Conservation (phyloP, 1,140 invertebrate genomes). For the Hermetia illucens region DNA sequence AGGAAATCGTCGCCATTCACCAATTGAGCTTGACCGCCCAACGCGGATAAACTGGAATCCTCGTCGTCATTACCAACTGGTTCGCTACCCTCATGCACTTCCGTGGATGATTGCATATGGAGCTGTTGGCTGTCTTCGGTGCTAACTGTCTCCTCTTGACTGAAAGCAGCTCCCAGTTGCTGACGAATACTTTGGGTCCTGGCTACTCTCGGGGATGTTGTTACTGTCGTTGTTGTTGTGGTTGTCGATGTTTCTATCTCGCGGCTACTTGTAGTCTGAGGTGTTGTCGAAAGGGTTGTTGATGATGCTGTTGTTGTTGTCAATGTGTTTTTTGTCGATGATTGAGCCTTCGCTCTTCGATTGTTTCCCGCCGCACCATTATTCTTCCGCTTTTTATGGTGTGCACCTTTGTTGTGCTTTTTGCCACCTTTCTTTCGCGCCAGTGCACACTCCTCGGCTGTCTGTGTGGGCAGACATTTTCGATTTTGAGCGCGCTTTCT, state of each 20-base stretch:
- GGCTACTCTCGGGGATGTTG: conserved; percentile 7
- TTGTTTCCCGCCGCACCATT: conserved; percentile 1
- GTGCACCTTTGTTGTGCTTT: neutral
- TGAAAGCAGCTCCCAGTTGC: neutral
- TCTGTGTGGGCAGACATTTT: neutral
- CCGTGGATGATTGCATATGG: conserved; percentile 6
- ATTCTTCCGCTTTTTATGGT: neutral
- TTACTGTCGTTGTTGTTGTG: conserved; percentile 12
- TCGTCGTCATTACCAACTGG: conserved; percentile 8
- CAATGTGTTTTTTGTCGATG: neutral
- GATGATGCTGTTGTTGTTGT: conserved; percentile 4
- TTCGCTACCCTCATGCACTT: conserved; percentile 22
- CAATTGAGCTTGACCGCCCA: too few relatives aligned
- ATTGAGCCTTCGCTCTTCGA: too few relatives aligned
- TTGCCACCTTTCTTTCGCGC: conserved; percentile 1
- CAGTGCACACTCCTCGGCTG: neutral
- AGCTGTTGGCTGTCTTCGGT: conserved; percentile 12
- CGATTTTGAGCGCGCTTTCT: conserved; percentile 8
- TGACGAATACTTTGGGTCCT: too few relatives aligned
- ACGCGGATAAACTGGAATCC: neutral
- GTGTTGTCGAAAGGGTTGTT: too few relatives aligned
- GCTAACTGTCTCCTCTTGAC: conserved; percentile 10
- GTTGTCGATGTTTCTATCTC: too few relatives aligned
- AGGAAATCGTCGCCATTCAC: conserved; percentile 22
- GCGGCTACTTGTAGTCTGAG: too few relatives aligned